Conservation (phyloP, 2,113 vertebrate genomes). For the Tor tambroides region DNA sequence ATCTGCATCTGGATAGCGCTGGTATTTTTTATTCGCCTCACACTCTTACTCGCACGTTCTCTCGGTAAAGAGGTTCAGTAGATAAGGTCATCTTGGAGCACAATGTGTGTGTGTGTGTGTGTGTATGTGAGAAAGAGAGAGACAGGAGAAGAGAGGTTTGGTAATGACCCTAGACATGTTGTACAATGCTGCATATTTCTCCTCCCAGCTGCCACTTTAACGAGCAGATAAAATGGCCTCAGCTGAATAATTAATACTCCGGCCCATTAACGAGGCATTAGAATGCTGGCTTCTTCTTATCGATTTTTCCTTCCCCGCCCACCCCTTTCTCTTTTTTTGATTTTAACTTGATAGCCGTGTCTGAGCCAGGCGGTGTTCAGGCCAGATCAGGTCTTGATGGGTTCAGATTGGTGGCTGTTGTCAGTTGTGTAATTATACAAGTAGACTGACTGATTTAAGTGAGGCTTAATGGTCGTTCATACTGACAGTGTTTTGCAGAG, state of each 20-base stretch:
- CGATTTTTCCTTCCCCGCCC: slow-evolving; percentile 67
- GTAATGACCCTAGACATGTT: slow-evolving; percentile 69
- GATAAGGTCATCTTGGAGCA: slow-evolving; percentile 43
- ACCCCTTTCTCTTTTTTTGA: slow-evolving; percentile 61
- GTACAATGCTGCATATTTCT: slow-evolving; percentile 73
- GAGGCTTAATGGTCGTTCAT: background rate
- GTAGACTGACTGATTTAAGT: slow-evolving; percentile 58
- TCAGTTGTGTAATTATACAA: slow-evolving; percentile 79
- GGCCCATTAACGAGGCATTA: slow-evolving; percentile 83
- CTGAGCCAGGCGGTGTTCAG: slow-evolving; percentile 62
- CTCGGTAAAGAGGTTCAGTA: slow-evolving; percentile 39
- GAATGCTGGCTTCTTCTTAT: slow-evolving; percentile 80
- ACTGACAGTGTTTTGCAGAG: background rate
- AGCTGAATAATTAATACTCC: slow-evolving; percentile 81
- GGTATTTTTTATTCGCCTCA: slow-evolving; percentile 21
- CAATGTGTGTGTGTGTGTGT: background rate
- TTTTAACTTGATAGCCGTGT: slow-evolving; percentile 69
- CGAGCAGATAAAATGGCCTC: slow-evolving; percentile 81
- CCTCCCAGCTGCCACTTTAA: slow-evolving; percentile 79
- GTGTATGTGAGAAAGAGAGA: slow-evolving; percentile 5
- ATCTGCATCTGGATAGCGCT: slow-evolving; percentile 53
- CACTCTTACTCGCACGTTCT: slow-evolving; percentile 48
- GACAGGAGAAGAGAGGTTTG: slow-evolving; percentile 51
- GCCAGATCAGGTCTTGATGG: background rate
- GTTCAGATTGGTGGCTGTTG: slow-evolving; percentile 48